Percentiles rank a stretch among this genome's conserved stretches.
Evolutionary conservation across 2,797 vertebrate species (phyloP).

Genomic region (Ciconia nigra): DNA sequence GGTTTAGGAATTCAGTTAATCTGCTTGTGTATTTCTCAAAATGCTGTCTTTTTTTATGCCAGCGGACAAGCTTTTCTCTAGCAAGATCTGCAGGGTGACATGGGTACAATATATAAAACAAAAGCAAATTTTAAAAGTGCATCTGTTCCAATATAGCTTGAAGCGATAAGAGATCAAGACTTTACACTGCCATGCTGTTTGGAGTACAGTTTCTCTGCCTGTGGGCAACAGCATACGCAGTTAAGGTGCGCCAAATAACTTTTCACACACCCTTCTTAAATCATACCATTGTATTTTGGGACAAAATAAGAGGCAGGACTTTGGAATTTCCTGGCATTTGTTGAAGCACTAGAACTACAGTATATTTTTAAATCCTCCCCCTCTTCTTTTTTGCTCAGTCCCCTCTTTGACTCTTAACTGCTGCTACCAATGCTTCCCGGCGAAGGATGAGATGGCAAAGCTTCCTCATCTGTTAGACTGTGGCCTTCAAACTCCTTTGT

Average conservation of each 20-base stretch:
- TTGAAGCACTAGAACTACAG: background rate
- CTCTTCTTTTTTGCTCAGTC: background rate
- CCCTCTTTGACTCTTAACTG: background rate
- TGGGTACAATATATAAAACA: background rate
- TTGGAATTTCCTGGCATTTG: slow-evolving; percentile 27
- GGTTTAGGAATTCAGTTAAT: background rate
- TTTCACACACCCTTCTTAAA: background rate
- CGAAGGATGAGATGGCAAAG: background rate
- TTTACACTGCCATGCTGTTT: background rate
- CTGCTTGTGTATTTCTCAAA: background rate
- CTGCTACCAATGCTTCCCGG: background rate
- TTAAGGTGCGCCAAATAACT: background rate
- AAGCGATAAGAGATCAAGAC: background rate
- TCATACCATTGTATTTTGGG: background rate
- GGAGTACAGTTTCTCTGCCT: background rate
- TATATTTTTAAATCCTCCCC: background rate
- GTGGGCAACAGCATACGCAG: background rate
- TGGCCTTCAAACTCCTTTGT: background rate
- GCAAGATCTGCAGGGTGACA: background rate
- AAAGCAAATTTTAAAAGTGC: background rate
- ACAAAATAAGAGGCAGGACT: slow-evolving; percentile 24
- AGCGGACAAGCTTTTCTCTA: background rate
- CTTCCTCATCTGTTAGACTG: background rate
- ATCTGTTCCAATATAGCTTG: background rate
- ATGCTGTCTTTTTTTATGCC: background rate